phyloP scores from a whole-genome alignment of 2,113 vertebrate species.

The Notarius quadriscutis region DNA sequence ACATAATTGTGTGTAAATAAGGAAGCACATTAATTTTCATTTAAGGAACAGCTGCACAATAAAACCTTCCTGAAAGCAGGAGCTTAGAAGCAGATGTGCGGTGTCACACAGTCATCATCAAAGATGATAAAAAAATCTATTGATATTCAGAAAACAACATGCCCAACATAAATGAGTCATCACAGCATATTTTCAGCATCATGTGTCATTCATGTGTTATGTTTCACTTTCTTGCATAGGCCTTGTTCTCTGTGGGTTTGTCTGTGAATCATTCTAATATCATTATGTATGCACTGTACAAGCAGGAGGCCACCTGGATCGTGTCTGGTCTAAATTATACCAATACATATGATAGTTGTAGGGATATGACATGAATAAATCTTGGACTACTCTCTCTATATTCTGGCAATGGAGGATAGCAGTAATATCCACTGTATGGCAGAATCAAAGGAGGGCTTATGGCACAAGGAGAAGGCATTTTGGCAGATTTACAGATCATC shows the following conservation, averaged over 20 bases:
- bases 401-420: conserved; percentile 37
- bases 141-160: conserved; percentile 60
- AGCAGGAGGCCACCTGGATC: conserved; percentile 30
- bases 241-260: conserved; percentile 36
- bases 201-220: conserved; percentile 62
- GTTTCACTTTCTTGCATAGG: conserved; percentile 57
- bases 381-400: conserved; percentile 34
- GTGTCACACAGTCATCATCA: conserved; percentile 49
- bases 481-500: conserved; percentile 74
- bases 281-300: conserved; percentile 37
- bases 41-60: conserved; percentile 37
- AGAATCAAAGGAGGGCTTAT: conserved; percentile 64
- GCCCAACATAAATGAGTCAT: conserved; percentile 61
- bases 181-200: conserved; percentile 42
- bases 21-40: conserved; percentile 27
- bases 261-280: conserved; percentile 33
- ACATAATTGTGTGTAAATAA: conserved; percentile 42
- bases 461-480: conserved; percentile 57
- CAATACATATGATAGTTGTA: conserved; percentile 45
- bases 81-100: conserved; percentile 39
- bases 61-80: conserved; percentile 50
- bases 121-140: conserved; percentile 52
- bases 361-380: conserved; percentile 44
- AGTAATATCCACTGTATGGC: conserved; percentile 56
- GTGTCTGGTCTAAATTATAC: conserved; percentile 46